Evolutionary conservation across 1,140 invertebrate genomes (phyloP), one percentile per base, ranked within the genome.

Genomic region (Portunus trituberculatus): DNA sequence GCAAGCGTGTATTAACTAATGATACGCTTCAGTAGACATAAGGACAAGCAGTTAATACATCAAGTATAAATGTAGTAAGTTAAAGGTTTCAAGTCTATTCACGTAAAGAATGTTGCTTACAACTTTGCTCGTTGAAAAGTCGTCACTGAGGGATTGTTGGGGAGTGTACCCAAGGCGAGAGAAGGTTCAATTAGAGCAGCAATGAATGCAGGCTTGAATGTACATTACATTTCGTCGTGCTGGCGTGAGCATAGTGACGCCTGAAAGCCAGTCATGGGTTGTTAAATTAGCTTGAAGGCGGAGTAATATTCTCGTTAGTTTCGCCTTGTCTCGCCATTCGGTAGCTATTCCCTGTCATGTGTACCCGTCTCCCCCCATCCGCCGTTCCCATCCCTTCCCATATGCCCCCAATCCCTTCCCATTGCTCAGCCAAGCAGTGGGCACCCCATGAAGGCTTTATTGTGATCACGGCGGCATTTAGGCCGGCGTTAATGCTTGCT

Each of bases 381-480:
- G 48, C 48, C 14, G 3, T 76, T 76, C 1, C 67, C 20, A n/a
- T n/a, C 39, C 84, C n/a, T 46, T 25, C 29, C 25, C 84, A 16
- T 25, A 8, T 3, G 12, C 31, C 39, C 31, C n/a, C 84, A 25
- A 0, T 32, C 84, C 14, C 84, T 8, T n/a, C 29, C 84, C 39
- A n/a, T 87, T 28, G 14, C 84, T 87, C 84, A 16, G 14, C 39
- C 84, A 39, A 39, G 31, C 86, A 32, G 12, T 20, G 31, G 31
- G 10, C 86, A 87, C 29, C 39, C 14, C n/a, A 45, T 89, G 87
- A 45, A 89, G 87, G 39, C n/a, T 89, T 89, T 89, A 89, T 45
- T 46, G 87, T 89, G 87, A 89, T 89, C 32, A 48, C 87, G 39
- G 87, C 0, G 87, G 87, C 87, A 89, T 89, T 76, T n/a, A 76